phyloP scores from a whole-genome alignment of 2,113 vertebrate genomes.

The Aegypius monachus region DNA sequence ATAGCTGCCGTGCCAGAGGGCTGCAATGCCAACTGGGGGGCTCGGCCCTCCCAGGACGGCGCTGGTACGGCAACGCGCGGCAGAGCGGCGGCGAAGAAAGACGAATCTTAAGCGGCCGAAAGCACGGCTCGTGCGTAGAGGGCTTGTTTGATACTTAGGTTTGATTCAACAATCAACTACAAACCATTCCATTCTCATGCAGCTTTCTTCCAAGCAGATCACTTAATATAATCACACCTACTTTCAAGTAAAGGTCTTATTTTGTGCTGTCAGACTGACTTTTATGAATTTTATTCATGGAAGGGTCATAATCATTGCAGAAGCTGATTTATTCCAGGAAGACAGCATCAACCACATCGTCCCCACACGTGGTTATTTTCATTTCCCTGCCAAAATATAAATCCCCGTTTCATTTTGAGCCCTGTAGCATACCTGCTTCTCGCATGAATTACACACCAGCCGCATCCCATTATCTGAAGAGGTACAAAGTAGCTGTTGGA shows the following conservation, averaged over 20 bases:
- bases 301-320: not conserved
- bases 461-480: not conserved
- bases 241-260: not conserved
- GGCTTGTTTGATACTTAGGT: not conserved
- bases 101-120: rapidly evolving
- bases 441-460: not conserved
- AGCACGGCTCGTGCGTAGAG: not conserved
- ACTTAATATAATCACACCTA: not conserved
- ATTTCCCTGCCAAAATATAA: not conserved
- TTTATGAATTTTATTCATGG: not conserved
- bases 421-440: not conserved
- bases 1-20: not conserved
- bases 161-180: not conserved
- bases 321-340: not conserved
- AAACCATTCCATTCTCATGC: not conserved
- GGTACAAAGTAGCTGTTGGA: not conserved
- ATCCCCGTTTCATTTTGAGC: not conserved
- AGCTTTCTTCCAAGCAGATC: not conserved
- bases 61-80: rapidly evolving
- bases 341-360: not conserved
- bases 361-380: not conserved
- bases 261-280: not conserved
- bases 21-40: too few species aligned
- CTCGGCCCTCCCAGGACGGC: rapidly evolving
- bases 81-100: too few species aligned